Evolutionary conservation across 2,797 vertebrate species (phyloP), one percentile per base, ranked within the genome.

Genomic region (Liasis olivaceus): DNA sequence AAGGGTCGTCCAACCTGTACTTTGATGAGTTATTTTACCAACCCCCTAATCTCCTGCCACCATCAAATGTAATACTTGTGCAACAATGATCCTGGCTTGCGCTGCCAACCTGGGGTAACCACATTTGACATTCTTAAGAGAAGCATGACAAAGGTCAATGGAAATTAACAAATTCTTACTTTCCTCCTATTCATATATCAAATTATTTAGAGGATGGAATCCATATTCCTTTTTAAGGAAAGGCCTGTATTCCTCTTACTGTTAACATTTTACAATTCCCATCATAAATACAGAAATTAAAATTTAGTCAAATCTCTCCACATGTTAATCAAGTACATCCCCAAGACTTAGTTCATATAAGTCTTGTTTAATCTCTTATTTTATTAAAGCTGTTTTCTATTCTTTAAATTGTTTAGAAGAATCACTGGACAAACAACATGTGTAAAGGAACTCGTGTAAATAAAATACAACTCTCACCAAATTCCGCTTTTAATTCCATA

Each of bases 401-500:
- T 66, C 36, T 0, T 20, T 59, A 5, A 0, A 85, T 0, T 0
- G 36, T 5, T n/a, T 84, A 31, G 24, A 88, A 69, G 28, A 31
- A 13, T 59, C 36, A 51, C n/a, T 26, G 17, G 31, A 22, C 4
- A 1, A 0, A 4, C 0, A 0, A 0, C 12, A 72, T 2, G 58
- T 13, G 62, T 31, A 31, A 36, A 62, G 1, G 11, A 84, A 31
- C 36, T 26, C n/a, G 22, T 59, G 0, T 47, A 69, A 60, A 72
- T 36, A 56, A 28, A 1, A 14, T 0, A 0, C 13, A 0, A 0
- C 56, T 92, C 98, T 98, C 97, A 99, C 99, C 99, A 56, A 98
- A 99, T 95, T 99, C 98, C 4, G 98, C 99, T 2, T 98, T 98
- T 91, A 99, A 98, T 94, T 99, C 98, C 0, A 96, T 95, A 0